Percentiles rank a stretch among this genome's conserved stretches.
Conservation (phyloP, 92 coral and sea anemone genomes). For the Chrysogorgia sp. region DNA sequence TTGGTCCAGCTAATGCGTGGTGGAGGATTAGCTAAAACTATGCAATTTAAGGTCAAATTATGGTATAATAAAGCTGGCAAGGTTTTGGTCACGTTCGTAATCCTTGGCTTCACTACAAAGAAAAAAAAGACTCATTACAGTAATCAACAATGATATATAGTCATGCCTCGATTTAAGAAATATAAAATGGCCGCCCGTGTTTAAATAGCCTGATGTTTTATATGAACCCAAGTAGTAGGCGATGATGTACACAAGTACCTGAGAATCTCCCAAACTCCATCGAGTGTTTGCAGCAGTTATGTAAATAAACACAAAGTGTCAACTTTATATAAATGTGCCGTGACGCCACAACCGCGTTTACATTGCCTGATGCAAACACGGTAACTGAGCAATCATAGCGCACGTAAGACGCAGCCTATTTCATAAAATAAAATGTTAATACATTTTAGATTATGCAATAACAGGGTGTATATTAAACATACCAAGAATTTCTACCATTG, state of each 20-base stretch:
- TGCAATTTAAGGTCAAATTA: slow-evolving; percentile 34
- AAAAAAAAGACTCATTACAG: background rate
- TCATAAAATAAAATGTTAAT: background rate
- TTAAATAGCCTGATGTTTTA: no score
- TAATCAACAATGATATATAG: no score
- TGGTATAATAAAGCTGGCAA: background rate
- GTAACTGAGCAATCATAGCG: no score
- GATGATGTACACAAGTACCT: no score
- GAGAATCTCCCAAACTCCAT: no score
- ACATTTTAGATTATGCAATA: background rate
- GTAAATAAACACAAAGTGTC: background rate
- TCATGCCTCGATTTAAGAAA: no score
- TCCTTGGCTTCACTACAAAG: slow-evolving; percentile 31
- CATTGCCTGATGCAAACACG: no score
- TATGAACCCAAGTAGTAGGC: no score
- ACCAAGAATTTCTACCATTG: slow-evolving; percentile 27
- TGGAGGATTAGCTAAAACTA: slow-evolving; percentile 48
- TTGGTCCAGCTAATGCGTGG: slow-evolving; percentile 49
- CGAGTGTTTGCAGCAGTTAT: no score
- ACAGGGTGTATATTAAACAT: background rate
- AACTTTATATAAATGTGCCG: background rate
- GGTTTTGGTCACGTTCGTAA: background rate
- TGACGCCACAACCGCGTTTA: no score
- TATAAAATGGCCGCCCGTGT: no score
- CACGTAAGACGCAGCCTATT: background rate